Evolutionary conservation across 2,888 invertebrate genomes (phyloP), one percentile per base, ranked within the genome.

Genomic region (Lampropteryx suffumata): DNA sequence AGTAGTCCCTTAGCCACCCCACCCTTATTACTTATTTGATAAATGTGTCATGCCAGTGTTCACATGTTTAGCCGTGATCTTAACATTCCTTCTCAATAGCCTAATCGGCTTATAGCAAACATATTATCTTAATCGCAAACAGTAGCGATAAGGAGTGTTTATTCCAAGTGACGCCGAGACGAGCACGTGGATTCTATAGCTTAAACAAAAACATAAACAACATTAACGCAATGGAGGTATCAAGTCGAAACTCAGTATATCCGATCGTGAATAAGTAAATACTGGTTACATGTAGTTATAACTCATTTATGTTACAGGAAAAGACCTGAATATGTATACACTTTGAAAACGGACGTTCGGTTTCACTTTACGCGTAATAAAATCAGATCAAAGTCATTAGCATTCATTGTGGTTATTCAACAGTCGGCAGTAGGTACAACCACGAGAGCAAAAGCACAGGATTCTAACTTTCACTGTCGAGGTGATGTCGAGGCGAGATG

Each of bases 11-110:
- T 24, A 5, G 6, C 17, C 17, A 17, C 17, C 2, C 17, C 4
- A 4, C 17, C 17, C 17, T 17, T 17, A 6, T 24, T 24, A 24
- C 24, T 1, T 1, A 24, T 2, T 24, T 24, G 21, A 7, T 1
- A 24, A 7, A 24, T 24, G 41, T 53, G 51, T 52, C 44, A 62
- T 51, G 50, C 41, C 51, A 35, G 47, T 9, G 21, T 7, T 55
- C 64, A 67, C 57, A 62, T 53, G 41, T 57, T 59, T 61, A 68
- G 62, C 75, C 75, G 54, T 72, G 73, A 75, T 76, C 74, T 73
- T 74, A 62, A 61, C 68, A 65, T 69, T 67, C 47, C 68, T 40
- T 47, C 50, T 69, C 62, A 61, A 65, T 55, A 63, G 45, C 52
- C 47, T 71, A 64, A 70, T 71, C 67, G 60, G 32, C 39, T 34